Evolutionary conservation across 2,888 invertebrate species (phyloP), one percentile per base, ranked within the genome.

Genomic region (Campaea margaritaria): DNA sequence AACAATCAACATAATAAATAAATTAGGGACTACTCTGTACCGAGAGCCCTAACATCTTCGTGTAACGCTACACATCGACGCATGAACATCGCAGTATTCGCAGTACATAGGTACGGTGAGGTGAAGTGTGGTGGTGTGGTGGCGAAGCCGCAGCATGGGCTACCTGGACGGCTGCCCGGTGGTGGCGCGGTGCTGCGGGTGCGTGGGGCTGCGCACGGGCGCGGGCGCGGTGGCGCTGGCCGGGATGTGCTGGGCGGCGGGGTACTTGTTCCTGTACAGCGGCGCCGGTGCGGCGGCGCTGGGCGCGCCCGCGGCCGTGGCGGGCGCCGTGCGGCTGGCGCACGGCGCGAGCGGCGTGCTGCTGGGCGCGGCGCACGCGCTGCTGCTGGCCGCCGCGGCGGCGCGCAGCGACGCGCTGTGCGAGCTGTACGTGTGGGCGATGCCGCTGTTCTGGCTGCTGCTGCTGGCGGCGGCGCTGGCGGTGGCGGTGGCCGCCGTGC

Each of bases 381-480:
- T 79, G 58, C 71, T 83, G 60, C 45, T 81, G 48, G 47, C 58
- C 12, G 81, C 68, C 14, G 75, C 68, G 21, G 5, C 48, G 15
- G n/a, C 8, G 31, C 46, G 56, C 49, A 78, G 74, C 64, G 75
- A 74, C 58, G 60, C 72, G 14, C 72, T 81, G 47, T 77, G 78
- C 69, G 82, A 79, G 66, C 63, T 81, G 53, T 81, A 79, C 71
- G 70, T 78, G 50, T 83, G 82, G 81, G 67, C 69, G 42, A 65
- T 72, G 73, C 49, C 69, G 44, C 51, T 21, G 56, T 56, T 34
- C 64, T 54, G 16, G 36, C 64, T 12, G 52, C n/a, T 36, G 60
- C 38, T 54, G 58, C 36, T 34, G 41, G 28, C 49, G 39, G 52
- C 51, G 27, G 67, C 68, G 9, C 36, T 39, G 43, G 14, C 39